Base-by-base conservation (phyloP, 2,888 invertebrate species). In the Keiferia lycopersicella region DNA sequence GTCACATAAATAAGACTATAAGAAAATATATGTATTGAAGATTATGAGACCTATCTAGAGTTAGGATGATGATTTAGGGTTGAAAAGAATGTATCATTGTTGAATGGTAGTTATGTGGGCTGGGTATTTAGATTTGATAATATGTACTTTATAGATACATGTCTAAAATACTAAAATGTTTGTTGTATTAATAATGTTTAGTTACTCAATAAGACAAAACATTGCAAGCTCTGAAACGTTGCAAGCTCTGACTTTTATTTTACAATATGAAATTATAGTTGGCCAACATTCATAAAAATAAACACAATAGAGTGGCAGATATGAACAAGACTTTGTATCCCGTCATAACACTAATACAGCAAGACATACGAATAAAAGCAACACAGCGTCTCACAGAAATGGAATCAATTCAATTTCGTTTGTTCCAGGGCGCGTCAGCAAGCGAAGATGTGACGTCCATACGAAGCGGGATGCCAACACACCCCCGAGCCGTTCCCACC, bases 331-430 rank as follows among this genome's bases (percentile, higher is more conserved):
- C 60, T 45, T 60, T 60, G 60, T 60, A 26, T 38, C 14, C 45
- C 20, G 14, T 45, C 60, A 60, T 60, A 45, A 60, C 26, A 60
- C 41, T 60, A 60, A 60, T 60, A 60, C 22, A 16, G 11, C 67
- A 71, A 73, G 71, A 74, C 73, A 71, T 74, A 76, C 73, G 69
- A 67, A 70, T 67, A 69, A 74, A 71, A 70, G 72, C 71, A 74
- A 70, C 67, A 65, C 51, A 66, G 70, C 38, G 61, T 61, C 50
- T 50, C 70, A 74, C 73, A 75, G 72, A 77, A 80, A 82, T 79
- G 71, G 76, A 83, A 81, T 79, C 78, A 82, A 84, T 61, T 61
- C 45, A 48, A 61, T 61, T 82, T 75, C 82, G 75, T 81, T 79
- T 83, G 79, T 85, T 84, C 74, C 83, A 82, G 83, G 73, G 64